Base-by-base conservation (phyloP, 2,113 vertebrate genomes). In the Callocephalon fimbriatum region DNA sequence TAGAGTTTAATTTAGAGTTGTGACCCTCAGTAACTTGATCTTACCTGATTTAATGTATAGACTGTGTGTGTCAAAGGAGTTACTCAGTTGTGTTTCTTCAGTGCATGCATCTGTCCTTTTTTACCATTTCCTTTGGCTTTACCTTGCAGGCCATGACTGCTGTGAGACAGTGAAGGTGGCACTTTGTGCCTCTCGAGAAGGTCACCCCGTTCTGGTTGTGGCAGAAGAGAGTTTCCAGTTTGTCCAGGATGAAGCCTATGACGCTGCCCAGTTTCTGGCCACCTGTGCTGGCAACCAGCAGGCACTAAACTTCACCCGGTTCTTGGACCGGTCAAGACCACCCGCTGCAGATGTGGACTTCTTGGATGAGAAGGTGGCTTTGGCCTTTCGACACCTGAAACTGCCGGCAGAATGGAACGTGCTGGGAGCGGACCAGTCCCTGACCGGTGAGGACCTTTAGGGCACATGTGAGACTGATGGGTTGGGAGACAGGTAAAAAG, bases 241-340 rank as follows among this genome's bases (percentile, higher is more conserved):
- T 79, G 93, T 99, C 77, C 99, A 99, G 96, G 99, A 99, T 35
- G 98, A 99, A 97, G 99, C 98, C 8, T 99, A 99, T 0, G 99
- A 99, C 22, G 99, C 99, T 3, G 99, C 99, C 38, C 99, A 99
- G 96, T 99, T 99, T 93, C 96, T 99, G 97, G 99, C 99, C 82
- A 98, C 98, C 90, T 98, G 98, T 0, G 99, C 98, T 2, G 99
- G 99, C 31, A 98, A 99, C 70, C 97, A 98, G 21, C 99, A 99
- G 61, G 98, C 98, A 13, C 98, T 99, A 47, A 99, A 99, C 21
- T 99, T 99, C 83, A 99, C 98, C 2, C 97, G 99, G 16, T 98
- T 99, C 86, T 95, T 99, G 87, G 99, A 99, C 40, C 98, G 98
- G 45, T 99, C 99, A 14, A 98, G 98, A 76, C 99, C 99, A 12